Evolutionary conservation across 2,888 invertebrate genomes (phyloP).

Genomic region (Boloria selene): DNA sequence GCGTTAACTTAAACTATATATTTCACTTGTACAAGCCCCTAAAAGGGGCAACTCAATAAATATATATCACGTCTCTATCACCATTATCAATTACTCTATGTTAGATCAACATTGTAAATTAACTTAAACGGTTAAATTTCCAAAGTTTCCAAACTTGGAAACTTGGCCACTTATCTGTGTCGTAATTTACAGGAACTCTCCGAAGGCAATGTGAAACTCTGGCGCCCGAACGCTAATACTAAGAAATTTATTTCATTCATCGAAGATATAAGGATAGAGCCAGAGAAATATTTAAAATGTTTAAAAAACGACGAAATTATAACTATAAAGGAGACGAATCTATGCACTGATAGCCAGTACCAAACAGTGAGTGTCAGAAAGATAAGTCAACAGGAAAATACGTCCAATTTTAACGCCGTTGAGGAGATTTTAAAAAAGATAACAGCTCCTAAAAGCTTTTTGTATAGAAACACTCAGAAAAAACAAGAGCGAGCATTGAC

Average conservation of each 20-base stretch:
- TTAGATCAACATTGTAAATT: conserved; percentile 41
- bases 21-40: neutral
- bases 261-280: conserved; percentile 60
- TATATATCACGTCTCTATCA: conserved; percentile 25
- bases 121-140: conserved; percentile 38
- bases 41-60: conserved; percentile 38
- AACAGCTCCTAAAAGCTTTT: conserved; percentile 73
- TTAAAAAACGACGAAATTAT: conserved; percentile 38
- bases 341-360: conserved; percentile 56
- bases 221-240: conserved; percentile 66
- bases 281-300: conserved; percentile 56
- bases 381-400: conserved; percentile 46
- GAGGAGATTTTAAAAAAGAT: conserved; percentile 70
- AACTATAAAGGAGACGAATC: conserved; percentile 44
- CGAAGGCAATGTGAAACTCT: conserved; percentile 69
- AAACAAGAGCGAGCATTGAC: conserved; percentile 54
- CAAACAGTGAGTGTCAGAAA: conserved; percentile 64
- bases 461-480: conserved; percentile 67
- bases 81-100: conserved; percentile 39
- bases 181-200: conserved; percentile 64
- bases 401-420: conserved; percentile 52
- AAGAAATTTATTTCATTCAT: conserved; percentile 65
- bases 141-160: conserved; percentile 39
- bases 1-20: neutral
- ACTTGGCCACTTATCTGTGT: conserved; percentile 43